Evolutionary conservation across 2,888 invertebrate species (phyloP).

Genomic region (Agrochola lychnidis): DNA sequence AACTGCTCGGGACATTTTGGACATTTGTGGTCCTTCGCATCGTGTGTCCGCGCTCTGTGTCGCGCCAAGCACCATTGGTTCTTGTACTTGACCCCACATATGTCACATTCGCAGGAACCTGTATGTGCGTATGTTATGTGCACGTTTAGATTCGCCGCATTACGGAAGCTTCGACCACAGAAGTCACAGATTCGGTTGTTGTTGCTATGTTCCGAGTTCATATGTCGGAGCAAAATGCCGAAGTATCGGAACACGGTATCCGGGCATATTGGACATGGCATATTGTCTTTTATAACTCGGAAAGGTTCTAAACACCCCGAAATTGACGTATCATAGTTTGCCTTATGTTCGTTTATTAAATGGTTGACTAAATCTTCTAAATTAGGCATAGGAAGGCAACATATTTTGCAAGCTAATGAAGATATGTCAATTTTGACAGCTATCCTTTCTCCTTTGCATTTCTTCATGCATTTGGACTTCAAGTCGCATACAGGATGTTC

Average conservation of each 20-base stretch:
- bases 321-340: slow-evolving; percentile 81
- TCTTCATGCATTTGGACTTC: slow-evolving; percentile 82
- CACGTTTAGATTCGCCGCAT: slow-evolving; percentile 80
- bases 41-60: slow-evolving; percentile 83
- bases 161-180: slow-evolving; percentile 83
- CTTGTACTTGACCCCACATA: slow-evolving; percentile 82
- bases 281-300: slow-evolving; percentile 82
- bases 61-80: slow-evolving; percentile 83
- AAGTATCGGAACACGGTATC: slow-evolving; percentile 81
- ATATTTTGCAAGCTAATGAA: slow-evolving; percentile 79
- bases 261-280: slow-evolving; percentile 82
- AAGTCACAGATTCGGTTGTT: slow-evolving; percentile 86
- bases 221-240: slow-evolving; percentile 81
- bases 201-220: slow-evolving; percentile 84
- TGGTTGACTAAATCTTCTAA: slow-evolving; percentile 82
- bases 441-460: slow-evolving; percentile 84
- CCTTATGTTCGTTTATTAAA: slow-evolving; percentile 79
- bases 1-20: slow-evolving; percentile 85
- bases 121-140: slow-evolving; percentile 83
- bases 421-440: slow-evolving; percentile 83
- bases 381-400: slow-evolving; percentile 72
- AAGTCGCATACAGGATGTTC: slow-evolving; percentile 84
- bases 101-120: slow-evolving; percentile 79
- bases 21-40: slow-evolving; percentile 85
- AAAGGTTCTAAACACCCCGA: slow-evolving; percentile 82